These are phyloP conservation scores for honey bee (Apis mellifera) DNA, from an alignment of 1,140 invertebrate species.

Conservation along the genomic window Amel_HAv3.1 CM009941.2:1338501-1339000, in stretches of 20 bases:
- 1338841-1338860: no score
- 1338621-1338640: conserved; percentile 10
- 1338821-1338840: background rate
- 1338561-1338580: background rate
- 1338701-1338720: conserved; percentile 36
- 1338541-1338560: background rate
- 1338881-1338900: no score
- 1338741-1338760: no score
- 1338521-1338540: conserved; percentile 6
- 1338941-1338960: no score
- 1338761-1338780: background rate
- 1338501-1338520: conserved; percentile 29
- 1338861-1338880: no score
- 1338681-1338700: conserved; percentile 52
- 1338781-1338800: background rate
- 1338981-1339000: no score
- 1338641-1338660: background rate
- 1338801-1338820: background rate
- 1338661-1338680: conserved; percentile 20
- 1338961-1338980: no score
- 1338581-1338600: background rate
- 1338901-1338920: no score
- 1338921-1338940: no score
- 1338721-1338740: background rate
- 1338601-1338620: background rate